Percentiles rank a stretch among this genome's conserved stretches.
phyloP scores from a whole-genome alignment of 2,113 vertebrate genomes.

The Gallinago jamesoni region DNA sequence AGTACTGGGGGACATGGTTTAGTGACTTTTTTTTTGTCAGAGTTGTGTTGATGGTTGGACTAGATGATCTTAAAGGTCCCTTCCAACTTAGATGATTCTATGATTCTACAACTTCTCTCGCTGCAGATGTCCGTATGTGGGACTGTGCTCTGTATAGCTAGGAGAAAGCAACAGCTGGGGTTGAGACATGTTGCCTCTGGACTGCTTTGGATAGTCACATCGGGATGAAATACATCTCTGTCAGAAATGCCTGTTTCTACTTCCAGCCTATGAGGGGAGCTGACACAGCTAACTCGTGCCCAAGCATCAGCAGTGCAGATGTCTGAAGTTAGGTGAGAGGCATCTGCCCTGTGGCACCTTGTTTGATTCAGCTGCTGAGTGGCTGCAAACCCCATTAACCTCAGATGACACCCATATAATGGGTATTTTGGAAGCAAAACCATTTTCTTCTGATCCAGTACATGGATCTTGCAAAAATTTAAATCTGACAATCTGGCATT shows the following conservation, averaged over 20 bases:
- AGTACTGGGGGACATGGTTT: too few relatives aligned
- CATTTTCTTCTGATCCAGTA: background rate
- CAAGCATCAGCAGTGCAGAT: background rate
- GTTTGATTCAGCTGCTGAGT: background rate
- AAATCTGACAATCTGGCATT: background rate
- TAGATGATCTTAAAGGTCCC: too few relatives aligned
- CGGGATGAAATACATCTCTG: background rate
- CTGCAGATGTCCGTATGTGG: background rate
- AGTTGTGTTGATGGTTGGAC: too few relatives aligned
- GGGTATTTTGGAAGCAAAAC: background rate
- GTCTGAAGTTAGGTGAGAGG: background rate
- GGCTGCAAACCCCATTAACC: background rate
- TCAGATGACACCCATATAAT: background rate
- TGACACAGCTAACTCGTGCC: accelerated
- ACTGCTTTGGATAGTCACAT: background rate
- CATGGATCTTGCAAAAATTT: background rate
- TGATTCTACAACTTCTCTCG: background rate
- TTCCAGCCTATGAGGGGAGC: background rate
- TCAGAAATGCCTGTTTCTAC: background rate
- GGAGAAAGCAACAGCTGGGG: background rate
- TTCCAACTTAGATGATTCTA: too few relatives aligned
- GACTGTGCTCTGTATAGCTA: accelerated
- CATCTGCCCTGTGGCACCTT: background rate
- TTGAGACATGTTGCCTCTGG: background rate
- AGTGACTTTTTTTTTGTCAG: too few relatives aligned